Percentiles rank a stretch among this genome's conserved stretches.
phyloP scores from a whole-genome alignment of 2,888 invertebrate genomes.

The Tenthredo amoena region DNA sequence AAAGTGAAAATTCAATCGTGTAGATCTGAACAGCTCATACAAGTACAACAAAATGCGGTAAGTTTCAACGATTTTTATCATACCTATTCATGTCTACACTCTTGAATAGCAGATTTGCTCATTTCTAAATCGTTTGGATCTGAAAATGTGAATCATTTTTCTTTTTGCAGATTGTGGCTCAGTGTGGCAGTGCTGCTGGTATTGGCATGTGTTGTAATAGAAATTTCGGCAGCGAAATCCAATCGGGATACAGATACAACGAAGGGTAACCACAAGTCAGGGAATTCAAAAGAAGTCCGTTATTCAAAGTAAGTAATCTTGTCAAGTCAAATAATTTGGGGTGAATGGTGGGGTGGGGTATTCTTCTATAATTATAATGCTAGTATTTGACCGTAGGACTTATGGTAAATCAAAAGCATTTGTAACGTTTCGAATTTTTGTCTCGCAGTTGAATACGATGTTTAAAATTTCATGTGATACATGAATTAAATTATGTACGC shows the following conservation, averaged over 20 bases:
- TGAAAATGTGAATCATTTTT: neutral
- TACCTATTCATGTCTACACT: neutral
- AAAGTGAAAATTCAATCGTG: neutral
- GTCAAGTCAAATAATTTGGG: too few relatives aligned
- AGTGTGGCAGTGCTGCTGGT: conserved; percentile 31
- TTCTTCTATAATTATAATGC: too few relatives aligned
- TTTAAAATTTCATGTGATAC: neutral
- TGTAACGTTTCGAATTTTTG: neutral
- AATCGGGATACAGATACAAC: neutral
- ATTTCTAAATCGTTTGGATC: neutral
- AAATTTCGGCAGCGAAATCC: conserved; percentile 8
- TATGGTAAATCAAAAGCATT: neutral
- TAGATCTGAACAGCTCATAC: neutral
- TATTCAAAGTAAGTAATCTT: conserved; percentile 31
- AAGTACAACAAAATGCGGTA: conserved; percentile 11
- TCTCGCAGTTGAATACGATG: neutral
- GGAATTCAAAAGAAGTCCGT: conserved; percentile 33
- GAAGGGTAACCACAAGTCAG: neutral
- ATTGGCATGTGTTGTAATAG: conserved; percentile 15
- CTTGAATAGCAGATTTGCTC: neutral
- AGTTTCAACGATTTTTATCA: neutral
- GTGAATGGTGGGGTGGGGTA: too few relatives aligned
- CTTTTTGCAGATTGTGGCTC: conserved; percentile 1
- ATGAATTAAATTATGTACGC: neutral
- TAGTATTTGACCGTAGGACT: too few relatives aligned